These are phyloP conservation scores for Melanotaenia nigrans DNA, from an alignment of 2,797 vertebrate genomes.

Conservation along the genomic window DNA sequence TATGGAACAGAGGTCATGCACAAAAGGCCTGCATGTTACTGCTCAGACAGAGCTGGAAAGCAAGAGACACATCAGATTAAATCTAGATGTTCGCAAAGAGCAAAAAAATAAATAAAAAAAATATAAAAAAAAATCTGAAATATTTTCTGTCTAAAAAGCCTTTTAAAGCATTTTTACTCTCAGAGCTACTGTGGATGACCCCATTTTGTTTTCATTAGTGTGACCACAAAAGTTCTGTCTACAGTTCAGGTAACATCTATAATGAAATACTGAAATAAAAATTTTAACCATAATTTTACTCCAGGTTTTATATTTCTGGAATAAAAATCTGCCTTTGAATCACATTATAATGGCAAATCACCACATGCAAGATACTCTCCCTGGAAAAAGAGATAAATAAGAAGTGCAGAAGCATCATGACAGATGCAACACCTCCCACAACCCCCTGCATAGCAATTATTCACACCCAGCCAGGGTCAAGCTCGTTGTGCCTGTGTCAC, in stretches of 20 bases:
- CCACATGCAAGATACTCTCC: slow-evolving; percentile 48
- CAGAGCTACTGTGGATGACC: background rate
- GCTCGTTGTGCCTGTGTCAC: slow-evolving; percentile 75
- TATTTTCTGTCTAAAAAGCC: slow-evolving; percentile 4
- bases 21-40: slow-evolving; percentile 68
- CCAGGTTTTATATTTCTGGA: background rate
- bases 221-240: background rate
- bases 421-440: slow-evolving; percentile 78
- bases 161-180: background rate
- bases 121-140: slow-evolving; percentile 2
- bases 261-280: background rate
- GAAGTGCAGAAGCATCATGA: slow-evolving; percentile 69
- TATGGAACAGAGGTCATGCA: slow-evolving; percentile 77
- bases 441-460: slow-evolving; percentile 79
- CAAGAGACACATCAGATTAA: slow-evolving; percentile 52
- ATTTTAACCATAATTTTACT: background rate
- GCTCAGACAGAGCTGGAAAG: slow-evolving; percentile 60
- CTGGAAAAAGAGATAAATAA: slow-evolving; percentile 71
- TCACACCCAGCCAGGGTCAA: slow-evolving; percentile 80
- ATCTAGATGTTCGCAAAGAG: slow-evolving; percentile 50
- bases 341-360: slow-evolving; percentile 27
- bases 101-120: slow-evolving; percentile 3
- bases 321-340: slow-evolving; percentile 26
- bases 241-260: background rate
- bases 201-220: background rate